These are phyloP conservation scores for Actenoides hombroni DNA, from an alignment of 2,113 vertebrate genomes.

Conservation along the genomic window DNA sequence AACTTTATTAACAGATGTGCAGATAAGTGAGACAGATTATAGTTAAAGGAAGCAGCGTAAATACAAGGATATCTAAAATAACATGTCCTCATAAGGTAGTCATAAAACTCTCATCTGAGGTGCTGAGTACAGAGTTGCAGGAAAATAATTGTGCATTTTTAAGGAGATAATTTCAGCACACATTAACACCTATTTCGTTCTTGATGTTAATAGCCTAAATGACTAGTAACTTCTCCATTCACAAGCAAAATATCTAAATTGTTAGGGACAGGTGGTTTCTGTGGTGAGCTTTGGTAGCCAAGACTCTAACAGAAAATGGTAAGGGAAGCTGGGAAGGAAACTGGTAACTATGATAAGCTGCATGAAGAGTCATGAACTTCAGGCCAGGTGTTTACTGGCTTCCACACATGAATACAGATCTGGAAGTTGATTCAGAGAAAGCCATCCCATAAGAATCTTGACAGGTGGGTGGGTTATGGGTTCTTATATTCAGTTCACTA, in stretches of 20 bases:
- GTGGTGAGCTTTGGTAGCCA: neutral
- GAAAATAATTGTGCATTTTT: neutral
- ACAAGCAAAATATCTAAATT: neutral
- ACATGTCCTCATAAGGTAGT: neutral
- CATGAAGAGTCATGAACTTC: neutral
- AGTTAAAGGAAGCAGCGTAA: neutral
- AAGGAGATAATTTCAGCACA: neutral
- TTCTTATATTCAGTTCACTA: neutral
- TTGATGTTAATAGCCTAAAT: neutral
- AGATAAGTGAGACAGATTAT: neutral
- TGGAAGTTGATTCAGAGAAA: neutral
- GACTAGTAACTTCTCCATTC: neutral
- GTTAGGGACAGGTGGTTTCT: neutral
- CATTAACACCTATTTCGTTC: neutral
- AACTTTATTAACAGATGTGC: neutral
- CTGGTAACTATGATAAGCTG: neutral
- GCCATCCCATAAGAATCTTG: neutral
- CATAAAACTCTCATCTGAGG: neutral
- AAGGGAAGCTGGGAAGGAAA: neutral
- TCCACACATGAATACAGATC: neutral
- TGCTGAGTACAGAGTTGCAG: neutral
- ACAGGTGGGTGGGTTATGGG: neutral
- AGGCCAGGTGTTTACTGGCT: neutral
- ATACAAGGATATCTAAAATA: neutral
- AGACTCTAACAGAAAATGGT: neutral